A percentile compares a stretch with the other conserved stretches of the same genome.
Evolutionary conservation across 2,113 vertebrate genomes (phyloP).

Genomic region (Ia io): DNA sequence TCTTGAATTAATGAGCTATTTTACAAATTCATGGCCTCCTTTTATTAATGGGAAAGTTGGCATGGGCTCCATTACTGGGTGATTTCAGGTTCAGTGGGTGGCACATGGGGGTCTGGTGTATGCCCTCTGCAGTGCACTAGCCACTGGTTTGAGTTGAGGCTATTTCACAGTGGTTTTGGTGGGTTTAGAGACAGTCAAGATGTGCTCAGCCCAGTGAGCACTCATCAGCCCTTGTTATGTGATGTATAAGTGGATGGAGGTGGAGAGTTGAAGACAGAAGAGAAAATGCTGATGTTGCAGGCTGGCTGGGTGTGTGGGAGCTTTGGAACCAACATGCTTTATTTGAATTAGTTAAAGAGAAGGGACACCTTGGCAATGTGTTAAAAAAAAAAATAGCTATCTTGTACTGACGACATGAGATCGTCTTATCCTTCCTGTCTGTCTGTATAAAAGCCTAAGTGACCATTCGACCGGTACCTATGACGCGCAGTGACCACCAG

Average conservation of each 20-base stretch:
- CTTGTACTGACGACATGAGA: background rate
- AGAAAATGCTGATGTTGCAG: background rate
- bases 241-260: background rate
- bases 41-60: background rate
- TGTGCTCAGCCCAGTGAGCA: background rate
- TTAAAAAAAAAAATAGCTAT: background rate
- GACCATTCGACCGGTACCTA: no score
- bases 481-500: no score
- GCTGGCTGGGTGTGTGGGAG: background rate
- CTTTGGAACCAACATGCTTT: background rate
- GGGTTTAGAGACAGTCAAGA: background rate
- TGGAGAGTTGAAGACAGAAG: background rate
- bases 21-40: background rate
- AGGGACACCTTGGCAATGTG: background rate
- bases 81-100: background rate
- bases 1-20: background rate
- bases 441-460: background rate
- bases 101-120: fast-evolving
- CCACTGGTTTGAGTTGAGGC: background rate
- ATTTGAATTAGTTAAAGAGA: background rate
- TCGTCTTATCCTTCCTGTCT: background rate
- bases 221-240: background rate
- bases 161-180: background rate
- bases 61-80: background rate
- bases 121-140: background rate